These are phyloP conservation scores for Prosopocoilus inquinatus DNA, from an alignment of 2,888 invertebrate genomes.

Conservation along the genomic window DNA sequence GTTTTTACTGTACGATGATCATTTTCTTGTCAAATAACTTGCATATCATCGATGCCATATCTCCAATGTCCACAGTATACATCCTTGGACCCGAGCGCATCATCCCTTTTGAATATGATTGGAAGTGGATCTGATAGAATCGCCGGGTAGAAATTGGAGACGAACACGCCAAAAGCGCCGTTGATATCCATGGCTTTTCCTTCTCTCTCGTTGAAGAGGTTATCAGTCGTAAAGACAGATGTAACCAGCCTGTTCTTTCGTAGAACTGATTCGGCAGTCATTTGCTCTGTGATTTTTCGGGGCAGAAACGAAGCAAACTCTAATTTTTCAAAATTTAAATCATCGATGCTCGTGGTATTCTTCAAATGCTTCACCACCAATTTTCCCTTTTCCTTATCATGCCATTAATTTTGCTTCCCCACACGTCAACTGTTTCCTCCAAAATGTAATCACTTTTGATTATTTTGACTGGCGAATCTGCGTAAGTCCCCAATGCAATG, in stretches of 20 bases:
- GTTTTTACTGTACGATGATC: no score
- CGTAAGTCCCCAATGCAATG: background rate
- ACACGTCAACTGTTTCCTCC: conserved; percentile 8
- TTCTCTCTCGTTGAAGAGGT: background rate
- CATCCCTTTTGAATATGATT: background rate
- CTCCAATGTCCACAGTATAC: conserved; percentile 11
- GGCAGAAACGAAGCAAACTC: conserved; percentile 12
- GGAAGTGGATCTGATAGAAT: background rate
- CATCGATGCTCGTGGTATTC: background rate
- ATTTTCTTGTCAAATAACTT: no score
- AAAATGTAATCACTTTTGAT: conserved; percentile 7
- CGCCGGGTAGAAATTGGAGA: background rate
- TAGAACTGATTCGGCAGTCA: background rate
- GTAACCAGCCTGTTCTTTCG: background rate
- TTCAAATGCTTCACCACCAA: background rate
- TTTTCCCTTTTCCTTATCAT: background rate
- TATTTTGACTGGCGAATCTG: background rate
- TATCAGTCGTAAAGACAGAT: background rate
- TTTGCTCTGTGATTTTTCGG: background rate
- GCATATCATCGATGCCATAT: conserved; percentile 10
- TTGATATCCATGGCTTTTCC: background rate
- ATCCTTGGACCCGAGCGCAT: background rate
- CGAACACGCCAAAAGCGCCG: background rate
- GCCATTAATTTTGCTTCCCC: conserved; percentile 4
- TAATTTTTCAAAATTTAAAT: conserved; percentile 1